These are phyloP conservation scores for Copsychus sechellarum DNA, from an alignment of 2,113 vertebrate species.

Conservation along the genomic window DNA sequence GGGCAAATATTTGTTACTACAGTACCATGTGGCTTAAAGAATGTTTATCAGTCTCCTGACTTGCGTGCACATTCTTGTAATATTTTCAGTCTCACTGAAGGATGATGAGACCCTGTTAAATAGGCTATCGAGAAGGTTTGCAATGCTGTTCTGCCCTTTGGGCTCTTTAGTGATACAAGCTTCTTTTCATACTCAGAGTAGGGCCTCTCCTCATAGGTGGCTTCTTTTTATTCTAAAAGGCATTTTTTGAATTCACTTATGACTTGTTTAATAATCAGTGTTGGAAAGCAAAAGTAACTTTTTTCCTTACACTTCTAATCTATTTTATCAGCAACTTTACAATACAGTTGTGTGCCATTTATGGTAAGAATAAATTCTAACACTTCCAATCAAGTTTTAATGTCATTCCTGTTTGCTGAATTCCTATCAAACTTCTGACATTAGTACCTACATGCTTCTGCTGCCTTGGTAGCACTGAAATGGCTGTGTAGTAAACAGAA, in stretches of 20 bases:
- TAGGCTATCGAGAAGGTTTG: neutral
- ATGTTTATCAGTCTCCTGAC: neutral
- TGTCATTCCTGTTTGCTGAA: neutral
- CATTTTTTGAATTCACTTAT: neutral
- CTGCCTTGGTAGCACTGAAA: neutral
- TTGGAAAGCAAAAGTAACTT: neutral
- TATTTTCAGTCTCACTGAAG: neutral
- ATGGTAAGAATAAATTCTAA: neutral
- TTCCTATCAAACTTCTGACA: neutral
- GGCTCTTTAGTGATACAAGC: neutral
- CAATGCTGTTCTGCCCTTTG: neutral
- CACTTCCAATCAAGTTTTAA: neutral
- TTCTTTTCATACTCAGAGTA: neutral
- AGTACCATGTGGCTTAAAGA: neutral
- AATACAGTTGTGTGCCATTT: neutral
- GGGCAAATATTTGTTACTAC: neutral
- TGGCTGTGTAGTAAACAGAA: neutral
- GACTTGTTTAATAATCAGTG: neutral
- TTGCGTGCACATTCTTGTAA: neutral
- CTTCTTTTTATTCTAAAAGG: neutral
- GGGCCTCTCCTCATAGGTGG: neutral
- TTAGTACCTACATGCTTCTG: neutral
- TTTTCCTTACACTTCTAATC: neutral
- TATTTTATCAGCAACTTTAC: slow-evolving; percentile 34
- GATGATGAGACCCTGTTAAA: neutral